Conservation (phyloP, 2,888 invertebrate species). For the Morpho helenor region DNA sequence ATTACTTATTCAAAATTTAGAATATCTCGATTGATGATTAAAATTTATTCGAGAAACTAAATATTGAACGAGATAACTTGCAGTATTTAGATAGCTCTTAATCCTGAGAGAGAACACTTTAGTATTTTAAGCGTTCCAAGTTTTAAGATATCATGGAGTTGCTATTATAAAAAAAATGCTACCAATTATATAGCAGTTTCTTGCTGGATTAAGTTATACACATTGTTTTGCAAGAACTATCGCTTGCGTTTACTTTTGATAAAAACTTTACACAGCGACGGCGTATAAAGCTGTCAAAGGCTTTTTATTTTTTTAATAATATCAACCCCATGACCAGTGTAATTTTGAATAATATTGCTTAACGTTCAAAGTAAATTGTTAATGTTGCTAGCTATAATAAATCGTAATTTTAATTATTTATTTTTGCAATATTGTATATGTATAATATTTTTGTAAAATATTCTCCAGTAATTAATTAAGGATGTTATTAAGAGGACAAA, state of each 20-base stretch:
- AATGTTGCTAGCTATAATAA: slow-evolving; percentile 66
- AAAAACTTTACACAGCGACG: slow-evolving; percentile 43
- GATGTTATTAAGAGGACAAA: slow-evolving; percentile 35
- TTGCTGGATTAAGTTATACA: slow-evolving; percentile 27
- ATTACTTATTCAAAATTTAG: slow-evolving; percentile 35
- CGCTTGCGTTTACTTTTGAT: slow-evolving; percentile 65
- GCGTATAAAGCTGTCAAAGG: slow-evolving; percentile 25
- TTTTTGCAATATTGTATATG: slow-evolving; percentile 52
- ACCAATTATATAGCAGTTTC: slow-evolving; percentile 30
- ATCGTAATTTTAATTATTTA: slow-evolving; percentile 49
- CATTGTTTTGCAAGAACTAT: slow-evolving; percentile 39
- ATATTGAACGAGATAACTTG: slow-evolving; percentile 31
- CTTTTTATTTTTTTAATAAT: slow-evolving; percentile 30
- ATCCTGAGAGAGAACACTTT: slow-evolving; percentile 70
- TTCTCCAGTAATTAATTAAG: slow-evolving; percentile 55
- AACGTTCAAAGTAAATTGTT: slow-evolving; percentile 65
- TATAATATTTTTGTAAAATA: slow-evolving; percentile 60
- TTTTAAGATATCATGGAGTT: slow-evolving; percentile 49
- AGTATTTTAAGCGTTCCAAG: slow-evolving; percentile 56
- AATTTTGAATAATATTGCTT: slow-evolving; percentile 69
- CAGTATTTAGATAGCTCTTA: slow-evolving; percentile 50
- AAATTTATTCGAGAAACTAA: slow-evolving; percentile 11
- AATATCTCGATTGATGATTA: slow-evolving; percentile 8
- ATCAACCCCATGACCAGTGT: slow-evolving; percentile 51
- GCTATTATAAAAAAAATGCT: slow-evolving; percentile 42